phyloP scores from a whole-genome alignment of 2,888 invertebrate species.

The Barypeithes pellucidus region DNA sequence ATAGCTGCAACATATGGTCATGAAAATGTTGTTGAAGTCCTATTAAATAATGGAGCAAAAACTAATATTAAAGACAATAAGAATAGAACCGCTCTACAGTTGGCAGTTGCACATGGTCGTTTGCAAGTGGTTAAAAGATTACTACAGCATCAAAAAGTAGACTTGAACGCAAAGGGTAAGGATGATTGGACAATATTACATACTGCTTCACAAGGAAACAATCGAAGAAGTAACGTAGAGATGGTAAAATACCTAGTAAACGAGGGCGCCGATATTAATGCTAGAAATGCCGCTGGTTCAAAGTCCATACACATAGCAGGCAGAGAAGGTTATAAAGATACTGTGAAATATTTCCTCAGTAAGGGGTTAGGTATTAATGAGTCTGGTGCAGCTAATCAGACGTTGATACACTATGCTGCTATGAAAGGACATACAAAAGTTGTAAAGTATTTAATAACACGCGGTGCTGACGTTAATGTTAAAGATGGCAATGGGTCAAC shows the following conservation, averaged over 20 bases:
- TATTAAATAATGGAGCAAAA: conserved; percentile 48
- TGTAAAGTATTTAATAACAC: no score
- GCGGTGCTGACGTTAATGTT: no score
- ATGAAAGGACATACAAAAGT: conserved; percentile 17
- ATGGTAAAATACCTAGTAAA: conserved; percentile 70
- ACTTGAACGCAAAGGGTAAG: conserved; percentile 7
- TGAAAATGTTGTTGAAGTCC: no score
- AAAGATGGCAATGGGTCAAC: no score
- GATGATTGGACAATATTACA: conserved; percentile 54
- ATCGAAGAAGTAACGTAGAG: conserved; percentile 62
- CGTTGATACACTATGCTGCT: conserved; percentile 54
- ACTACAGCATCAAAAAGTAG: no score
- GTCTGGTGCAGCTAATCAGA: conserved; percentile 30
- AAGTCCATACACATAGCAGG: conserved; percentile 39
- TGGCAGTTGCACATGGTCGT: conserved; percentile 22
- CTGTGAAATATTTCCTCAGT: conserved; percentile 30
- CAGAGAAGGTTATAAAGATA: conserved; percentile 22
- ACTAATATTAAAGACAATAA: conserved; percentile 10
- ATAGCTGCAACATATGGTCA: no score
- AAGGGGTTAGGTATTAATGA: conserved; percentile 35
- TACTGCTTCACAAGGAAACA: conserved; percentile 44
- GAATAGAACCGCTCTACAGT: conserved; percentile 13
- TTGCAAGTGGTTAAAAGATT: not conserved
- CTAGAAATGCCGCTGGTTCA: conserved; percentile 56
- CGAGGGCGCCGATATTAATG: conserved; percentile 71